Base-by-base conservation (phyloP, 23 tunicate species). In the Styela clava region DNA sequence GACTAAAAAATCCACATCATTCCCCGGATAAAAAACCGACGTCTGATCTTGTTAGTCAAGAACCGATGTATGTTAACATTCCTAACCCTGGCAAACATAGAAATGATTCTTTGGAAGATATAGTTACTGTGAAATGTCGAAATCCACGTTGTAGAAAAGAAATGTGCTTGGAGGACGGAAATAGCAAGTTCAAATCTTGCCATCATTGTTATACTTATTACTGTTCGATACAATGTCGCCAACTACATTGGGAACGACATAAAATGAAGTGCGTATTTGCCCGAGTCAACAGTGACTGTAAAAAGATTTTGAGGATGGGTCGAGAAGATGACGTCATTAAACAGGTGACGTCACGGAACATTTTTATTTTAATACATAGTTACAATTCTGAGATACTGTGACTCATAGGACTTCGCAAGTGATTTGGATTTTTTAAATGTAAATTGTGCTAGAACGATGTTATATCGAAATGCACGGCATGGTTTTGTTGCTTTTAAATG, bases 191-290 rank as follows among this genome's bases (percentile, higher is more conserved):
- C 71, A 67, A 67, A 24, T 67, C 71, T 29, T 67, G 71, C 22
- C 71, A 67, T 22, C 71, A 67, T 24, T 67, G 71, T 29, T 67
- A 67, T 67, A 67, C 71, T 19, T 67, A 67, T 29, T 67, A 67
- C 22, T 67, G 71, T 67, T 67, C 71, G 18, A 27, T 25, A 29
- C 71, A 67, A 67, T 67, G 71, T 67, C 30, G 71, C 16, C 71
- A 25, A 1, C 16, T 16, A 24, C 71, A 67, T 67, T 67, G 71
- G 71, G 71, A 67, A 67, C 19, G 31, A 29, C 71, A 67, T 29
- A 67, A 67, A 22, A 16, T 67, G 23, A 67, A 67, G 22, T 67
- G 71, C 31, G 23, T 67, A 0, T 67, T 67, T 29, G 71, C 71
- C 0, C 71, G 71, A 18, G 31, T 29, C 23, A 67, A 67, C 71